Evolutionary conservation across 1,140 invertebrate genomes (phyloP).

Genomic region (Drosophila novamexicana): DNA sequence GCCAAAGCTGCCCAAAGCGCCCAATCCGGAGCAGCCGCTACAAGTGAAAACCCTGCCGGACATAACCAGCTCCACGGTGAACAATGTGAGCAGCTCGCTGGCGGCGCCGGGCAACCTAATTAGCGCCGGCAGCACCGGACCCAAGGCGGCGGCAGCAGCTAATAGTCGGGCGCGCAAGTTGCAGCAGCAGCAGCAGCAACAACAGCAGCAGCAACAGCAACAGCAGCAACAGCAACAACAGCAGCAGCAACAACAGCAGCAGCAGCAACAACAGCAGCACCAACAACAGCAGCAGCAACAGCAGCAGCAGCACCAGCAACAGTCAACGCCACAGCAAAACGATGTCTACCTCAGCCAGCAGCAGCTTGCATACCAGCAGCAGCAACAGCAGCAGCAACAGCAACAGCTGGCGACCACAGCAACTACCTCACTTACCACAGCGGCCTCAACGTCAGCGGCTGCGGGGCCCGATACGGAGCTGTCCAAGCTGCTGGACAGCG

Average conservation of each 20-base stretch:
- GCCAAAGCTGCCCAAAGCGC: slow-evolving; percentile 86
- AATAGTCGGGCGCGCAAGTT: slow-evolving; percentile 57
- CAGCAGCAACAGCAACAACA: slow-evolving; percentile 63
- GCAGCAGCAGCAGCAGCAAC: slow-evolving; percentile 66
- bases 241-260: slow-evolving; percentile 58
- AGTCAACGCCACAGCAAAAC: slow-evolving; percentile 78
- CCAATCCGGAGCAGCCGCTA: slow-evolving; percentile 88
- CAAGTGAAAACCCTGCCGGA: slow-evolving; percentile 86
- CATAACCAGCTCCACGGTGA: slow-evolving; percentile 86
- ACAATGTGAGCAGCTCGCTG: slow-evolving; percentile 61
- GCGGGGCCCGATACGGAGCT: slow-evolving; percentile 87
- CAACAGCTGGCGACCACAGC: slow-evolving; percentile 77
- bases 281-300: slow-evolving; percentile 60
- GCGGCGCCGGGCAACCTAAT: slow-evolving; percentile 70
- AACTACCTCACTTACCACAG: slow-evolving; percentile 78
- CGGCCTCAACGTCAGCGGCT: slow-evolving; percentile 62
- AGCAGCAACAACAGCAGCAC: slow-evolving; percentile 58
- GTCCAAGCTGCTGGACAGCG: slow-evolving; percentile 92
- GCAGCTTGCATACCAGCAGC: slow-evolving; percentile 50
- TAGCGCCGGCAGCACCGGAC: slow-evolving; percentile 64
- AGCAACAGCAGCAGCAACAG: slow-evolving; percentile 47
- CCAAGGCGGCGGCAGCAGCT: slow-evolving; percentile 64
- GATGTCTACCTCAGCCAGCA: slow-evolving; percentile 86
- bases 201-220: slow-evolving; percentile 66
- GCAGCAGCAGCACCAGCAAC: slow-evolving; percentile 69